Evolutionary conservation across 2,113 vertebrate species (phyloP), one percentile per base, ranked within the genome.

Genomic region (Butorides virescens): DNA sequence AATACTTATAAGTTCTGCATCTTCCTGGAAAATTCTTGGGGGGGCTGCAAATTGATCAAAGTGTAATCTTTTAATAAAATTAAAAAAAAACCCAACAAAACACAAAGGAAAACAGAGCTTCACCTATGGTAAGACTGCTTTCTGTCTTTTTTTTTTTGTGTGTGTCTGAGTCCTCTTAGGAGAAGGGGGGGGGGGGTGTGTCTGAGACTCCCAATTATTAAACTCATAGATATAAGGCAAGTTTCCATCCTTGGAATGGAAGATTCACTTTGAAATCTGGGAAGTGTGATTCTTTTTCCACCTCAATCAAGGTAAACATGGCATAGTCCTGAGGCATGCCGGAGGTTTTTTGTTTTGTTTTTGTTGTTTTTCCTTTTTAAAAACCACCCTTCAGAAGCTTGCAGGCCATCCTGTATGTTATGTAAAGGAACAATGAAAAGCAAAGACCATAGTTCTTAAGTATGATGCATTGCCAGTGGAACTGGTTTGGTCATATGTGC

Each of bases 181-280:
- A 32, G 61, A 34, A 8, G 19, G 27, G 9, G 12, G 0, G 10
- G 19, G 27, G 9, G 12, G 0, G 3, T 21, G 16, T 63, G 15
- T 47, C 23, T 78, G 32, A 65, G 29, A 30, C 17, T 92, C 29
- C 8, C 32, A 26, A 19, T 70, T 71, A 15, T 16, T 79, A 63
- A 75, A 53, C 11, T 26, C 34, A 9, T 49, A 66, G 53, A 67
- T 42, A 7, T 29, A 82, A 78, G 49, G 12, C n/a, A 63, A 26
- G 36, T 42, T 88, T 85, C 5, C 39, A 42, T 55, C 23, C 32
- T 78, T 71, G 67, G 47, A 93, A 37, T 37, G 32, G 32, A 53
- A 88, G 47, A 50, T 39, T 77, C 42, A 9, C 36, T 26, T 26
- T 58, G 63, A 89, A 91, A 80, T 15, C 27, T 47, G 39, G 36